phyloP scores from a whole-genome alignment of 2,888 invertebrate species.

The Uropetala carovei region DNA sequence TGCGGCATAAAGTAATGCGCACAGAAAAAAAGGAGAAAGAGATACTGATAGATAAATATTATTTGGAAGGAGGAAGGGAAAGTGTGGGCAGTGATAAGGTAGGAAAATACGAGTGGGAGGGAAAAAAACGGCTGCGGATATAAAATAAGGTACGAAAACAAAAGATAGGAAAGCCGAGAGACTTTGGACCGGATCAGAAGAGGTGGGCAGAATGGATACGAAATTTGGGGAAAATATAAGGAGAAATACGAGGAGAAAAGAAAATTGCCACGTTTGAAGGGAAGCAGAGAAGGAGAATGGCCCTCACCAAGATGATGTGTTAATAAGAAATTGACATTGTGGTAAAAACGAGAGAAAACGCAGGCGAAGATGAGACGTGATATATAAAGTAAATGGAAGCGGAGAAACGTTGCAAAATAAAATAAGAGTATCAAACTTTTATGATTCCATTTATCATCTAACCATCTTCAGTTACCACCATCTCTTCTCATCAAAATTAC shows the following conservation, averaged over 20 bases:
- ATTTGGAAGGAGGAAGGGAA: not conserved
- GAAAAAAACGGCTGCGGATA: too few relatives aligned
- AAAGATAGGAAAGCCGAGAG: not conserved
- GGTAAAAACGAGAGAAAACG: not conserved
- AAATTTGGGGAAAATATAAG: not conserved
- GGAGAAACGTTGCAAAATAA: not conserved
- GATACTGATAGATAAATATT: not conserved
- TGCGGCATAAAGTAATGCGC: not conserved
- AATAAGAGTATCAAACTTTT: not conserved
- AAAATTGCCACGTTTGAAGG: not conserved
- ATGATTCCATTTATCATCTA: not conserved
- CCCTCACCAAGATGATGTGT: not conserved
- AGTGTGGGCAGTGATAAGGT: conserved; percentile 19
- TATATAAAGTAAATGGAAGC: not conserved
- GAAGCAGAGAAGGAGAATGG: not conserved
- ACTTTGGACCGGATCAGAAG: not conserved
- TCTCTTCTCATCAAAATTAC: too few relatives aligned
- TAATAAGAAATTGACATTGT: not conserved
- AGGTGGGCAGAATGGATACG: not conserved
- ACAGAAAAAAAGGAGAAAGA: not conserved
- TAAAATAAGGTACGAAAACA: not conserved
- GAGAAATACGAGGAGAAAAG: not conserved
- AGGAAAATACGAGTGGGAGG: not conserved
- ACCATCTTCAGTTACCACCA: too few relatives aligned
- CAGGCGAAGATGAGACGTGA: not conserved